Base-by-base conservation (phyloP, 1,140 invertebrate genomes). In the Rhopalosiphum padi region DNA sequence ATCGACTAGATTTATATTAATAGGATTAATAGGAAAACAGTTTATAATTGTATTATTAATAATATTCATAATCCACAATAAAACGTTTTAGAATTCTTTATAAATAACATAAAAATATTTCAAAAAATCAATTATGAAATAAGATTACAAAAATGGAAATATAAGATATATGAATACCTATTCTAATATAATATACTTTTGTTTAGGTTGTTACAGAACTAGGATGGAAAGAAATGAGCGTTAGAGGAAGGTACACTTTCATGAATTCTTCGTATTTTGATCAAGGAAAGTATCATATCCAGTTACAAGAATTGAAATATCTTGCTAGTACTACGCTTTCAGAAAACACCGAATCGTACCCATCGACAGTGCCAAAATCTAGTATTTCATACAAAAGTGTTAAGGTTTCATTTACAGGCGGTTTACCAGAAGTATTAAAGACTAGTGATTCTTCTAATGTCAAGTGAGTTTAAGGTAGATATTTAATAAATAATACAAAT, bases 201-300 rank as follows among this genome's bases (percentile, higher is more conserved):
- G 6, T 41, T 11, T 53, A 93, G 91, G 91, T 93, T 0, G 35
- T 85, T 82, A 93, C 82, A 22, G 91, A 93, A 86, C 18, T 93
- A 53, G 91, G 23, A 85, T 93, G 91, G 91, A 93, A 93, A 86
- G 91, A 85, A n/a, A 9, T 51, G 35, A 93, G 35, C 3, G 23
- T 86, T 11, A 93, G 91, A 93, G 91, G 91, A 93, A 93, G 77
- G 11, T 93, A 93, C 35, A 83, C 48, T 11, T 93, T 93, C 41
- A 86, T 93, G 11, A 93, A 93, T 46, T 53, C 77, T 53, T 51
- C 91, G 3, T 93, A 86, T 55, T 93, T 85, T 21, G 41, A 93
- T 68, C 91, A 93, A 85, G 91, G 91, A 93, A 93, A 86, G n/a
- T 93, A 93, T 22, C 82, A 41, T 21, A 86, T 93, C 48, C 91